Evolutionary conservation across 2,888 invertebrate species (phyloP).

Genomic region (Ornithoptera priamus): DNA sequence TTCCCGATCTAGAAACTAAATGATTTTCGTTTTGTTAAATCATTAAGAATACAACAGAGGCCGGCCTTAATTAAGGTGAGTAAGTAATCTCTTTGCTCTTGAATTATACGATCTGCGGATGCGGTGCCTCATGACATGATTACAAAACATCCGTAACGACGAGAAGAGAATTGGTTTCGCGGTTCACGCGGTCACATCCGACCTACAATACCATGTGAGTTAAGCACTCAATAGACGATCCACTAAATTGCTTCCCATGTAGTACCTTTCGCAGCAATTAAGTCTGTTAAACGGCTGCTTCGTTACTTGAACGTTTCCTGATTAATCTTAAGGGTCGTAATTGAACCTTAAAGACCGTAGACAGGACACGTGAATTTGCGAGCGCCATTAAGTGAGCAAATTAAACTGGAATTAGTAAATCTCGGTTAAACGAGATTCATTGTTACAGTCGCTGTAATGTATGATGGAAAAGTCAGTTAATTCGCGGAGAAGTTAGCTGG

Average conservation of each 20-base stretch:
- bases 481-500: neutral
- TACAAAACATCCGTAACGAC: constrained; percentile 42
- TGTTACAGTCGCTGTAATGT: neutral
- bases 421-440: neutral
- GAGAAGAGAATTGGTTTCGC: constrained; percentile 39
- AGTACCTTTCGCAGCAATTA: constrained; percentile 56
- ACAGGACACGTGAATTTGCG: constrained; percentile 48
- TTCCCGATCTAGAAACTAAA: no score
- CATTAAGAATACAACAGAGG: neutral
- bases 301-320: constrained; percentile 48
- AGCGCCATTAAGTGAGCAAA: constrained; percentile 11
- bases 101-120: constrained; percentile 25
- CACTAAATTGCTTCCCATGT: constrained; percentile 54
- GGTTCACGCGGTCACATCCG: constrained; percentile 43
- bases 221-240: constrained; percentile 50
- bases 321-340: constrained; percentile 63
- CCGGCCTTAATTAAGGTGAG: neutral
- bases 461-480: neutral
- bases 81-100: constrained; percentile 8
- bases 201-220: constrained; percentile 28
- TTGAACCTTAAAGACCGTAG: constrained; percentile 48
- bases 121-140: constrained; percentile 35
- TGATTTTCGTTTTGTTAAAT: no score
- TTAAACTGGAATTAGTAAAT: constrained; percentile 7
- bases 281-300: constrained; percentile 54